These are phyloP conservation scores for Arctopsyche grandis DNA, from an alignment of 1,140 invertebrate genomes.

Conservation along the genomic window DNA sequence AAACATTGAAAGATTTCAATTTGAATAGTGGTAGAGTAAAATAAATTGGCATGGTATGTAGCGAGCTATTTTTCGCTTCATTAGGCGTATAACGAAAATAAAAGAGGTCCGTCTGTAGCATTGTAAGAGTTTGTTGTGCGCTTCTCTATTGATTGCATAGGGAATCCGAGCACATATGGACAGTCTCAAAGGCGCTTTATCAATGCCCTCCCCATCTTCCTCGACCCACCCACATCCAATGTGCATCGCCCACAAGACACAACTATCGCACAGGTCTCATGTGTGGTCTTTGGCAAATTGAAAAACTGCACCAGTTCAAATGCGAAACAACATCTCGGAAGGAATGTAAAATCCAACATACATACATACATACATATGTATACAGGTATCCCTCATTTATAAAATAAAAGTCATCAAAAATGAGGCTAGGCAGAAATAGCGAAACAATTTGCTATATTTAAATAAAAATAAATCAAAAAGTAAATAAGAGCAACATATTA, in stretches of 20 bases:
- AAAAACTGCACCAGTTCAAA: not conserved
- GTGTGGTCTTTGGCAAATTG: slow-evolving; percentile 14
- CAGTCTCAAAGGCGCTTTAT: slow-evolving; percentile 53
- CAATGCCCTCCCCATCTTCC: slow-evolving; percentile 32
- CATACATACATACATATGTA: too few relatives aligned
- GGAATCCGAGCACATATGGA: slow-evolving; percentile 50
- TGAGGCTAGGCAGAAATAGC: too few relatives aligned
- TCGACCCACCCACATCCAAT: not conserved
- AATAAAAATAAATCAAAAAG: too few relatives aligned
- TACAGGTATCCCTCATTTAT: too few relatives aligned
- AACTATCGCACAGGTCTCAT: not conserved
- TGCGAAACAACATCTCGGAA: too few relatives aligned
- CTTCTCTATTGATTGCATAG: slow-evolving; percentile 51
- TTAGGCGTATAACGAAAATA: slow-evolving; percentile 42
- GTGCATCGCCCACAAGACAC: not conserved
- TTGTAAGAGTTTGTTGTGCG: not conserved
- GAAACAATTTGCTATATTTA: too few relatives aligned
- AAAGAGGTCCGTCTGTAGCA: slow-evolving; percentile 31
- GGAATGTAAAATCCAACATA: too few relatives aligned
- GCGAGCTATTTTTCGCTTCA: not conserved
- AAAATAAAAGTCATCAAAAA: too few relatives aligned
- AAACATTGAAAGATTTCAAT: too few relatives aligned
- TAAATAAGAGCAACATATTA: too few relatives aligned
- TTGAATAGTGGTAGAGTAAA: too few relatives aligned
- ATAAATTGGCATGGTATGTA: too few relatives aligned